Evolutionary conservation across 2,797 vertebrate genomes (phyloP), one percentile per base, ranked within the genome.

Genomic region (Alfaro cultratus): DNA sequence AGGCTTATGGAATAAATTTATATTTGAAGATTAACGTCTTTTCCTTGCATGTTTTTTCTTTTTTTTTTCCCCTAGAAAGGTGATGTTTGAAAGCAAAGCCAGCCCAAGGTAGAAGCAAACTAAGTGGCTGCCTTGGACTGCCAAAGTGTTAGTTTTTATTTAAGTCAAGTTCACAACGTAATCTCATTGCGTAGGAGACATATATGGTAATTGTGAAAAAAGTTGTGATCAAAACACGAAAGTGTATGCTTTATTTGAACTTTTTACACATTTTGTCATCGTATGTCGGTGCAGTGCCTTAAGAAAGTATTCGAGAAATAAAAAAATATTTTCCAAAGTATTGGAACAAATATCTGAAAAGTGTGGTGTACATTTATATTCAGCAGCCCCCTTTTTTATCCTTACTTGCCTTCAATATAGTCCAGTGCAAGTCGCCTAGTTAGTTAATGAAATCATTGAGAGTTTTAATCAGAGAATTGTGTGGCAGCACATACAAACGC

Each of bases 1-100:
- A 88, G 82, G 79, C 86, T 85, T 83, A 87, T 85, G 80, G 71
- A 92, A 95, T 94, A 95, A 95, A 94, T 94, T 94, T 95, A 93
- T 95, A 94, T 95, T 95, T 95, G 86, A 93, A 86, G 83, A 87
- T 76, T 84, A 78, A 81, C 29, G 10, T 12, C 79, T 80, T 62
- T 74, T 78, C 79, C 80, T 86, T 23, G 74, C 70, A 47, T 64
- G 26, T 53, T 87, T 47, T 77, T 31, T 41, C 81, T 75, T 76
- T 0, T 53, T 26, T 26, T 26, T 5, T 12, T 26, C 10, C 0
- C 11, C 2, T 4, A 41, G 10, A 23, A 68, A 41, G 64, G 64
- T 41, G 16, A 39, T 2, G 6, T 12, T 26, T 68, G 36, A 41
- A 68, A 41, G 36, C 10, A 68, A 12, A 68, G 34, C 39, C 15